Conservation (phyloP, 2,113 vertebrate species). For the Onychostoma macrolepis region DNA sequence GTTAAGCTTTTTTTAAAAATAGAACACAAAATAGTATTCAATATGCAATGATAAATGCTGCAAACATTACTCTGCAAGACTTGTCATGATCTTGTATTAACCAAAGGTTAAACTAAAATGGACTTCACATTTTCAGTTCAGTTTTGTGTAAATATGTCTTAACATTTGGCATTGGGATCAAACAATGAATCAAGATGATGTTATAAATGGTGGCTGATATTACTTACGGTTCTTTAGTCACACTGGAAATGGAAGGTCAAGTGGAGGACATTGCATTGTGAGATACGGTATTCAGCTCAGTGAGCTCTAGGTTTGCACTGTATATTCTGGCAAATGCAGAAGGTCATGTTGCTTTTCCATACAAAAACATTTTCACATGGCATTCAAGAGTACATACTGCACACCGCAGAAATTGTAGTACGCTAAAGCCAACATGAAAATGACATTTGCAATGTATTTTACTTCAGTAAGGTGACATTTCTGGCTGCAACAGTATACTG, state of each 20-base stretch:
- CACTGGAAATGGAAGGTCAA: neutral
- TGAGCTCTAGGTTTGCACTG: neutral
- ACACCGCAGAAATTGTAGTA: neutral
- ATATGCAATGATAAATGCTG: neutral
- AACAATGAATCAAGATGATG: neutral
- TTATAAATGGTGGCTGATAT: neutral
- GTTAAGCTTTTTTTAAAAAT: neutral
- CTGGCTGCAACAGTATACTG: neutral
- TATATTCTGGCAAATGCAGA: neutral
- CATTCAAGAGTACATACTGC: neutral
- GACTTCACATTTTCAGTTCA: neutral
- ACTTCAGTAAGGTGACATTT: slow-evolving; percentile 9
- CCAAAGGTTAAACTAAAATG: neutral
- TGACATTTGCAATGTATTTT: neutral
- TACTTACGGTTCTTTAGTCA: neutral
- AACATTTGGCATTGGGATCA: neutral
- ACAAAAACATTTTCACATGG: neutral
- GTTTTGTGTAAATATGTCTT: neutral
- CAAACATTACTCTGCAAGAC: neutral
- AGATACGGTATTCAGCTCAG: neutral
- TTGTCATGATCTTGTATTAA: neutral
- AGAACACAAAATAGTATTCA: neutral
- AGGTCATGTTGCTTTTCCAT: slow-evolving; percentile 1
- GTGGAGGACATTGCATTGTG: slow-evolving; percentile 9
- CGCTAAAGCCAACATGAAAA: neutral